phyloP scores from a whole-genome alignment of 2,888 invertebrate species.

The Cheilosia pagana region DNA sequence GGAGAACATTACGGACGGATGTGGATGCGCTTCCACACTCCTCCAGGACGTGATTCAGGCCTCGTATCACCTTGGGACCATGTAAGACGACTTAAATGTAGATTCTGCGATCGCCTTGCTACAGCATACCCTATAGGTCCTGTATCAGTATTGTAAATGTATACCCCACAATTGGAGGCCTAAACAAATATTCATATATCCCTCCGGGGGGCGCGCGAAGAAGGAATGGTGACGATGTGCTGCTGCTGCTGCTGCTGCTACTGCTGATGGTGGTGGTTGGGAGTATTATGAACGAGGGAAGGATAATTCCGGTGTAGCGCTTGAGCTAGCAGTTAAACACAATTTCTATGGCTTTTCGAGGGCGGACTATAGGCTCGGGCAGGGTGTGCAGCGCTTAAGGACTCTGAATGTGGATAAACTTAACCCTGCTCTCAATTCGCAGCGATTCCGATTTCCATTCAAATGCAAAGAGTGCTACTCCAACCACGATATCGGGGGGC shows the following conservation, averaged over 20 bases:
- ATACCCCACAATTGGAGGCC: conserved; percentile 25
- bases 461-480: conserved; percentile 60
- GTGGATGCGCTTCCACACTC: conserved; percentile 45
- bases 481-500: conserved; percentile 26
- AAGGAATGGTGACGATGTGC: neutral
- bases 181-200: conserved; percentile 54
- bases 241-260: neutral
- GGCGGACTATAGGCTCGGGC: neutral
- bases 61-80: conserved; percentile 18
- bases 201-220: conserved; percentile 18
- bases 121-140: neutral
- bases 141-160: conserved; percentile 46
- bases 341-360: conserved; percentile 48
- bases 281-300: conserved; percentile 34
- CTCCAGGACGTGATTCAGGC: conserved; percentile 17
- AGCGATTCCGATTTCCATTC: conserved; percentile 72
- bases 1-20: conserved; percentile 43
- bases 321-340: conserved; percentile 42
- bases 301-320: neutral
- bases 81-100: conserved; percentile 41
- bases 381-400: conserved; percentile 14
- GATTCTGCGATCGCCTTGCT: conserved; percentile 34
- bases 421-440: conserved; percentile 72
- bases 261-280: neutral
- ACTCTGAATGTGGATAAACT: conserved; percentile 56